Evolutionary conservation across 2,888 invertebrate species (phyloP), one percentile per base, ranked within the genome.

Genomic region (Corbicula japonica): DNA sequence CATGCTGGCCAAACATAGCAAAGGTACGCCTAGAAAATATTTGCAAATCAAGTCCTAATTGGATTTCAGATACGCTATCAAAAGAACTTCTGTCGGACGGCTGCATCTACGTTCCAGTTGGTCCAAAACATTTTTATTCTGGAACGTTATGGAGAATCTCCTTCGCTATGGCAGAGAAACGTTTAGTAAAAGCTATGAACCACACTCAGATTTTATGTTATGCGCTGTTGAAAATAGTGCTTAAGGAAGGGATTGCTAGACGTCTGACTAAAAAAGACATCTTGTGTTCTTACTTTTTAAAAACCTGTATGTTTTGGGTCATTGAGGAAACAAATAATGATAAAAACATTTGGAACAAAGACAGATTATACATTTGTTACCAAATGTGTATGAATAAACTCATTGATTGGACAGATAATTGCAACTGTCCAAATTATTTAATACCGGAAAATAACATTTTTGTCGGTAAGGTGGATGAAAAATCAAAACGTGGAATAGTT

Each of bases 271-370:
- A 38, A 1, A 30, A 46, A 2, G 68, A 68, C 21, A 23, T 56
- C 1, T 18, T 68, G 5, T 68, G 68, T 56, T 68, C 68, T 1
- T 68, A 68, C 32, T 68, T 44, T 28, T 32, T 68, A 30, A 68
- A 68, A 23, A 68, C 68, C 21, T 68, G 68, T 30, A 18, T 68
- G 23, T 68, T 68, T 44, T 68, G 68, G 68, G 2, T 56, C 10
- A 58, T 68, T 35, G 68, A 68, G 58, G 68, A 68, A 18, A 68
- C 68, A 12, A 58, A 68, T 68, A 68, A 68, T 32, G 46, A 68
- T 23, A 41, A 41, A 21, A 12, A 44, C 6, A 35, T 56, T 1
- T 68, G 68, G 68, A 30, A 35, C 32, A n/a, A 28, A 6, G 46
- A 21, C 3, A 56, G 32, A 12, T 21, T 68, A 5, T 30, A n/a